These are phyloP conservation scores for Ptilonorhynchus violaceus DNA, from an alignment of 2,113 vertebrate genomes.

Conservation along the genomic window DNA sequence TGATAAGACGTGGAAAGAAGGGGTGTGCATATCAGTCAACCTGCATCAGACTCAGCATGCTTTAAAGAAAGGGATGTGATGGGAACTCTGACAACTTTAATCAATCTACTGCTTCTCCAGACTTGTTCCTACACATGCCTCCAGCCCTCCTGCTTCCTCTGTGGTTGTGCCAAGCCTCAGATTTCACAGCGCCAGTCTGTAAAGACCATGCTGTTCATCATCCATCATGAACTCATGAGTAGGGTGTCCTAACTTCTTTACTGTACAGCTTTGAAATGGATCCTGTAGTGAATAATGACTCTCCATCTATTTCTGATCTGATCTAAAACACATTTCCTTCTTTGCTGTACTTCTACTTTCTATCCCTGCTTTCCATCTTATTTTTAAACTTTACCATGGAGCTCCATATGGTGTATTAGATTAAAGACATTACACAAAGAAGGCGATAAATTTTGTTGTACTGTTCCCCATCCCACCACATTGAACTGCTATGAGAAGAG, in stretches of 20 bases:
- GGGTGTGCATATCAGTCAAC: not conserved
- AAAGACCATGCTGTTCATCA: constrained; percentile 47
- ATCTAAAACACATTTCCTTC: constrained; percentile 48
- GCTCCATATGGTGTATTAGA: not conserved
- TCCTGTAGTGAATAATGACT: constrained; percentile 14
- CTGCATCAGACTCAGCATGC: not conserved
- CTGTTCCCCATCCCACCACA: not conserved
- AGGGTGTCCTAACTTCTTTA: constrained; percentile 19
- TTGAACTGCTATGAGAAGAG: accelerated
- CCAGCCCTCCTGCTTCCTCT: constrained; percentile 36
- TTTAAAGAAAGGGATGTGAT: not conserved
- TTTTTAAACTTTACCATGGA: constrained; percentile 20
- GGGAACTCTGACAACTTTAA: constrained; percentile 50
- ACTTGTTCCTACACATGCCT: constrained; percentile 33
- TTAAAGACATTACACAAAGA: not conserved
- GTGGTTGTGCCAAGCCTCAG: constrained; percentile 53
- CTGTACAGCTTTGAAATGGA: constrained; percentile 33
- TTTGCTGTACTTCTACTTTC: not conserved
- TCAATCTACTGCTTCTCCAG: constrained; percentile 37
- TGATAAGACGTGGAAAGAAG: not conserved
- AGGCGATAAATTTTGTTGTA: not conserved
- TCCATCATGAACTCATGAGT: constrained; percentile 26
- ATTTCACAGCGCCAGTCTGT: constrained; percentile 27
- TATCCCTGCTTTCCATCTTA: not conserved
- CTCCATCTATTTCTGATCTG: constrained; percentile 30